phyloP scores from a whole-genome alignment of 2,113 vertebrate genomes.

The Reinhardtius hippoglossoides region DNA sequence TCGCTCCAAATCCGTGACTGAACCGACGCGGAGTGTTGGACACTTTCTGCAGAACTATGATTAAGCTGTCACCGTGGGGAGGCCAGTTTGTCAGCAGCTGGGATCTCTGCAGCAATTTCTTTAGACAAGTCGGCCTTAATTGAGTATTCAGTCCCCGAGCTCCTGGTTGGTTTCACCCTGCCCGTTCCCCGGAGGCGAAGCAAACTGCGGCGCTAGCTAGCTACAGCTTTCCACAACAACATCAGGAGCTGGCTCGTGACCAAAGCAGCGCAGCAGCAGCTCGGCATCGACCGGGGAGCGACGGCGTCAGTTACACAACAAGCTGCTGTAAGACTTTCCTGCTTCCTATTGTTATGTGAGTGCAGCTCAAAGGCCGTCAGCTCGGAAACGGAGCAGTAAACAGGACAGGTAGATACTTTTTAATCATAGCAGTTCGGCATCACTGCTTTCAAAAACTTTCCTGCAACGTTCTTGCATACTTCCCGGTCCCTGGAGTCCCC shows the following conservation, averaged over 20 bases:
- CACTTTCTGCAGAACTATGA: constrained; percentile 65
- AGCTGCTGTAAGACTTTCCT: constrained; percentile 44
- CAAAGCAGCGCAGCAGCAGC: constrained; percentile 43
- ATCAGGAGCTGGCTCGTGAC: constrained; percentile 52
- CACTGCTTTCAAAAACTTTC: constrained; percentile 67
- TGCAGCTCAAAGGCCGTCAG: neutral
- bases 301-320: constrained; percentile 30
- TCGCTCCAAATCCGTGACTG: constrained; percentile 34
- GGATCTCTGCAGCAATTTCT: constrained; percentile 62
- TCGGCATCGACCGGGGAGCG: neutral
- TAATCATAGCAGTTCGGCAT: constrained; percentile 62
- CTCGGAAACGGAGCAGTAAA: constrained; percentile 26
- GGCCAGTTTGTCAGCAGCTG: constrained; percentile 60
- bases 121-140: constrained; percentile 65
- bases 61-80: constrained; percentile 60
- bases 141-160: constrained; percentile 61
- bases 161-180: constrained; percentile 38
- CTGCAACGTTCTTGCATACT: constrained; percentile 52
- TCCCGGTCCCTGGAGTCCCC: constrained; percentile 61
- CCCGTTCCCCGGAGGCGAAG: constrained; percentile 60
- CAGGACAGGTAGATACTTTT: constrained; percentile 54
- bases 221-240: constrained; percentile 45
- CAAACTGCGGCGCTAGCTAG: constrained; percentile 52
- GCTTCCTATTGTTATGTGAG: constrained; percentile 27
- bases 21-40: constrained; percentile 36